Evolutionary conservation across 2,888 invertebrate genomes (phyloP), one percentile per base, ranked within the genome.

Genomic region (Geotrupes spiniger): DNA sequence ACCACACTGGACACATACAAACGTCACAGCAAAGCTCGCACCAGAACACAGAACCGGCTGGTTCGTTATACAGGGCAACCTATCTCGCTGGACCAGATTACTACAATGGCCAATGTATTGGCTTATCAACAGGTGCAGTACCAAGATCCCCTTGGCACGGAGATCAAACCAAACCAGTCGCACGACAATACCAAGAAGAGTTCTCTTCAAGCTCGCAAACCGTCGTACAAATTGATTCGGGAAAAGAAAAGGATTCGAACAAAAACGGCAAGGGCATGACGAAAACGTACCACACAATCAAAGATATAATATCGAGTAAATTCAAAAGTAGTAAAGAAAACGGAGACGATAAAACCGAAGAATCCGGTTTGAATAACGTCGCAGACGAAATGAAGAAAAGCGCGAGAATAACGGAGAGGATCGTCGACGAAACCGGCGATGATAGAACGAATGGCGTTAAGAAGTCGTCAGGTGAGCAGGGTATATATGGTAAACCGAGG

Each of bases 281-380:
- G 36, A 85, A 87, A 72, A 89, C 89, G 0, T 89, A 89, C 65
- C 85, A 89, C 68, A 87, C 89, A 2, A 80, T 89, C 52, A 89
- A 88, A 76, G 89, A 89, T 63, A 86, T 89, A 78, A 87, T 89
- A 65, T 88, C 88, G 14, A 87, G 85, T 68, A 81, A 85, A 63
- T 89, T 89, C 69, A 85, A 85, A 62, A 85, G 85, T 62, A 82
- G 78, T 31, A 77, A 75, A 45, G 81, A 80, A 16, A 77, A 74
- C 49, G 69, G 72, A 44, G 81, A 81, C 29, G 75, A 74, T 63
- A 85, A 85, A 63, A 78, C 75, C 54, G 81, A 75, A 63, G 77
- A 77, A 63, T 61, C 72, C 2, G 75, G 78, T 59, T 69, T 84
- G 42, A 84, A 84, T 65, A 85, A 84, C 55, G 74, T 76, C 4